phyloP scores from a whole-genome alignment of 2,797 vertebrate species.

The Gadopsis bispinosus region DNA sequence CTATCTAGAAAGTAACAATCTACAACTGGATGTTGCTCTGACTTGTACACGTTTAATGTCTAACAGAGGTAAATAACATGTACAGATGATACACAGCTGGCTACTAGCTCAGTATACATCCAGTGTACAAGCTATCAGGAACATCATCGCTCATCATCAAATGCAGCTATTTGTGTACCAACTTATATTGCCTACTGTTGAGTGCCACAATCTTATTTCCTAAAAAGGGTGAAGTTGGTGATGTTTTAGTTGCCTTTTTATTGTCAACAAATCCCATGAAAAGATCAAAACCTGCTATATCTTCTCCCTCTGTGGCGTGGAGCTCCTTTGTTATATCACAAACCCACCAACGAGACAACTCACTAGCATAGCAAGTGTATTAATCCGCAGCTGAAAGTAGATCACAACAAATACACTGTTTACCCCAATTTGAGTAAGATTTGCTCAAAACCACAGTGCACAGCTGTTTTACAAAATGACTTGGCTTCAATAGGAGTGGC shows the following conservation, averaged over 20 bases:
- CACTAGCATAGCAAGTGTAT: not conserved
- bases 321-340: not conserved
- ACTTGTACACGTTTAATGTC: conserved; percentile 9
- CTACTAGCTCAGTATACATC: not conserved
- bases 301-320: not conserved
- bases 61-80: conserved; percentile 41
- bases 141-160: not conserved
- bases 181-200: not conserved
- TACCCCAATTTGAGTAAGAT: not conserved
- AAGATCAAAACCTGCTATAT: not conserved
- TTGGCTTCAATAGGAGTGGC: not conserved
- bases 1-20: conserved; percentile 12
- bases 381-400: not conserved
- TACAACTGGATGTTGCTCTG: conserved; percentile 14
- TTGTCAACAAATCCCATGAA: not conserved
- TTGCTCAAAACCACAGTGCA: not conserved
- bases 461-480: not conserved
- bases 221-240: not conserved
- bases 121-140: conserved; percentile 35
- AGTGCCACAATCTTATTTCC: not conserved
- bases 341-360: not conserved
- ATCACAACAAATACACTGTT: not conserved
- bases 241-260: not conserved
- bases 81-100: conserved; percentile 1
- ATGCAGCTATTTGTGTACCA: not conserved